phyloP scores from a whole-genome alignment of 2,113 vertebrate species.

The Neoarius graeffei region DNA sequence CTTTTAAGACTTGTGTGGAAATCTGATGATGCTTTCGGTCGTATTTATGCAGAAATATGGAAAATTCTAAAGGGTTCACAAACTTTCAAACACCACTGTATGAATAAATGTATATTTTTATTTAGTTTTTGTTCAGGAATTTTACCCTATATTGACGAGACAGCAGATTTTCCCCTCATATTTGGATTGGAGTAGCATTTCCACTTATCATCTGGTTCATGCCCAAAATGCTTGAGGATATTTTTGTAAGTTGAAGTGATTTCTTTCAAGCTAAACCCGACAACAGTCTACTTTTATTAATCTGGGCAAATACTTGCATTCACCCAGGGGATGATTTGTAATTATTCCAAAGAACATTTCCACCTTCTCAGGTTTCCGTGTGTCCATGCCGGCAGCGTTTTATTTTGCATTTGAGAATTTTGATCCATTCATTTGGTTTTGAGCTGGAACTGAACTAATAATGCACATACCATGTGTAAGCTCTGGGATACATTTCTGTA shows the following conservation, averaged over 20 bases:
- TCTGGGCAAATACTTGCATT: slow-evolving; percentile 18
- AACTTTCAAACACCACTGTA: too few relatives aligned
- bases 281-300: slow-evolving; percentile 39
- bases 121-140: neutral
- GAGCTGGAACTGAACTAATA: neutral
- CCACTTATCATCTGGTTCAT: slow-evolving; percentile 42
- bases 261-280: slow-evolving; percentile 47
- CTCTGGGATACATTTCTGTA: neutral
- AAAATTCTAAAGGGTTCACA: too few relatives aligned
- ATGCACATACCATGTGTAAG: neutral
- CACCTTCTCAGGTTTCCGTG: slow-evolving; percentile 23
- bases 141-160: neutral
- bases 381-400: neutral
- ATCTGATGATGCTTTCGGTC: too few relatives aligned
- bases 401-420: neutral
- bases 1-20: too few relatives aligned
- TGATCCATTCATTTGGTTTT: neutral
- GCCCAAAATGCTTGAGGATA: slow-evolving; percentile 45
- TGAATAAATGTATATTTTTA: neutral
- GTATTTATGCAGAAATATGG: too few relatives aligned
- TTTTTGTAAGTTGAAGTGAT: slow-evolving; percentile 53
- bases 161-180: slow-evolving; percentile 21
- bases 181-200: slow-evolving; percentile 59
- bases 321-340: slow-evolving; percentile 7
- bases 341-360: slow-evolving; percentile 45